Evolutionary conservation across 2,888 invertebrate species (phyloP), one percentile per base, ranked within the genome.

Genomic region (Ichneumon xanthorius): DNA sequence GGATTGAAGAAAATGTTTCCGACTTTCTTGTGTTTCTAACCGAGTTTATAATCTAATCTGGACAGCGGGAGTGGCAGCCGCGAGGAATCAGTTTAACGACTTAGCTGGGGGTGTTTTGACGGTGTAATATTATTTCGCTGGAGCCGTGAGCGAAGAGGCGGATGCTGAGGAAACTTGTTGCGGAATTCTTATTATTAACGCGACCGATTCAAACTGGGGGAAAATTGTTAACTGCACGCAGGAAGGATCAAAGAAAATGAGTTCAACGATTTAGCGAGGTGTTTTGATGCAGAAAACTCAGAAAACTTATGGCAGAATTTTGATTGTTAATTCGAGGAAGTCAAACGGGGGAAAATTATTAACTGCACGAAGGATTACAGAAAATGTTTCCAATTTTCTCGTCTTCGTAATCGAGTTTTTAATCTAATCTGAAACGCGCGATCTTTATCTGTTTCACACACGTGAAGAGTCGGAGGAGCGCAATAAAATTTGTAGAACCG

Each of bases 351-450:
- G 48, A 30, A 48, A 48, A 40, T 4, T 9, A 5, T 45, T 26
- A 45, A 48, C 22, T 48, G 4, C 40, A 11, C 37, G 19, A 45
- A 40, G 11, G 11, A 65, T 63, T 50, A 33, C 33, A 9, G 45
- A 14, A 11, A 75, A 63, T 63, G 63, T 26, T 63, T 75, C 22
- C 11, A 48, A 65, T 78, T 70, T 61, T 48, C 61, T 61, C 14
- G 58, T 58, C n/a, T 45, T 48, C 45, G 68, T 14, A 22, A 16
- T 2, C 19, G 61, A 63, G 11, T 63, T 37, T 50, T 37, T 37
- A 68, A 84, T 80, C 80, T 80, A 77, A 84, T 80, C 63, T 50
- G 16, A 5, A 65, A 75, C 63, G 19, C n/a, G 33, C 48, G 63
- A 63, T 75, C 61, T 61, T 26, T 75, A 50, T 63, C 30, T 30